Base-by-base conservation (phyloP, 2,113 vertebrate genomes). In the Myxocyprinus asiaticus region DNA sequence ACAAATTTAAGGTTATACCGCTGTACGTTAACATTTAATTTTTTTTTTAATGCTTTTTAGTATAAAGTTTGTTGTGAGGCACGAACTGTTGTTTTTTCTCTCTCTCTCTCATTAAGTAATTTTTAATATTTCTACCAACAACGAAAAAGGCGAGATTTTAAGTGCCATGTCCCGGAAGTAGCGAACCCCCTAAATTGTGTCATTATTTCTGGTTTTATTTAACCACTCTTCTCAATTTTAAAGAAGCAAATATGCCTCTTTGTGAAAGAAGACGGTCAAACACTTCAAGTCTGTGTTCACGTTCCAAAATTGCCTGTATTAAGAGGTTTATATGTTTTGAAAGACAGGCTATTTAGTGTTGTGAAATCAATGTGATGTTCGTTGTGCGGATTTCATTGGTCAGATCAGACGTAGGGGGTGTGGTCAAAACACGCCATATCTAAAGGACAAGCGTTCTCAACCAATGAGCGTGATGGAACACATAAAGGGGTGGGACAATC, bases 361-460 rank as follows among this genome's bases (percentile, higher is more conserved):
- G 83, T 79, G 78, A 85, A 79, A 82, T 77, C 70, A 53, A 70
- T 78, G 53, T 70, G 64, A 61, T 63, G 59, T 72, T 67, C 5
- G 51, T 15, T 9, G 77, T 64, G 44, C 0, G 15, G 44, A 56
- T 82, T 81, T 85, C 68, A 87, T 91, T 90, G 91, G 91, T 43
- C 67, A 79, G 81, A 33, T 5, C 59, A 1, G 65, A 82, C 82
- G 82, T 84, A 85, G 85, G 42, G 44, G 87, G 88, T 88, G 87
- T 87, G 90, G 84, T 82, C 3, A 86, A 85, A 88, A 87, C 87
- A 76, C 69, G 78, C 78, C 82, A 85, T 85, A 85, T 90, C 83
- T 88, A 73, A 76, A 10, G 33, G 77, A 66, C 50, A n/a, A 9
- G 12, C 4, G 9, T 15, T 6, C 51, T 8, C 8, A 66, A n/a